Percentiles rank a stretch among this genome's conserved stretches.
Conservation (phyloP, 2,797 vertebrate species). For the Schizopygopsis pylzovi region DNA sequence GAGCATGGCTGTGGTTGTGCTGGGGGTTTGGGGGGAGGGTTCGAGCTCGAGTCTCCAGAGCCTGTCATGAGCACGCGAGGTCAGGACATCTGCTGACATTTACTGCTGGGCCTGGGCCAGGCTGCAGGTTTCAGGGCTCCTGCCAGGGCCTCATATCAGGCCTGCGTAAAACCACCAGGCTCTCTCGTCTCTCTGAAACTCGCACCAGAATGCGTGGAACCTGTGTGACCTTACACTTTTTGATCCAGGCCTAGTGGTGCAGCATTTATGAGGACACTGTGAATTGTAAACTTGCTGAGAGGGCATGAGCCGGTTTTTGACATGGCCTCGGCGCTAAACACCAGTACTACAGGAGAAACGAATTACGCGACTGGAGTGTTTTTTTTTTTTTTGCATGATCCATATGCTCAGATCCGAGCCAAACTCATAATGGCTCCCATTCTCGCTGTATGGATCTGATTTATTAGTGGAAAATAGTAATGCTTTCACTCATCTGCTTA, state of each 20-base stretch:
- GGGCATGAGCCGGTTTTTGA: slow-evolving; percentile 39
- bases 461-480: slow-evolving; percentile 29
- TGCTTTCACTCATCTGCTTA: slow-evolving; percentile 40
- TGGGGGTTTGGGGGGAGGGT: slow-evolving; percentile 58
- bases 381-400: background rate
- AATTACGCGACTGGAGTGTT: background rate
- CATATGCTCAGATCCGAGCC: slow-evolving; percentile 5
- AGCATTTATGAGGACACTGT: slow-evolving; percentile 61
- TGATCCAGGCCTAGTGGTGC: slow-evolving; percentile 46
- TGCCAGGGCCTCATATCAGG: slow-evolving; percentile 62
- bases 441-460: slow-evolving; percentile 18
- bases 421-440: slow-evolving; percentile 14
- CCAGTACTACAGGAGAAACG: slow-evolving; percentile 22
- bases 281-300: slow-evolving; percentile 60
- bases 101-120: slow-evolving; percentile 67
- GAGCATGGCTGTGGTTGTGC: slow-evolving; percentile 72
- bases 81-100: slow-evolving; percentile 76
- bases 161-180: slow-evolving; percentile 58
- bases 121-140: slow-evolving; percentile 58
- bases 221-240: slow-evolving; percentile 55
- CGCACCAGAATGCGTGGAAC: slow-evolving; percentile 50
- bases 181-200: slow-evolving; percentile 54
- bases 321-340: slow-evolving; percentile 41
- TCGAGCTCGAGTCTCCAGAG: slow-evolving; percentile 62
- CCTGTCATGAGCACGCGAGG: slow-evolving; percentile 70